These are phyloP conservation scores for Erebia aethiops DNA, from an alignment of 2,888 invertebrate species.

Conservation along the genomic window DNA sequence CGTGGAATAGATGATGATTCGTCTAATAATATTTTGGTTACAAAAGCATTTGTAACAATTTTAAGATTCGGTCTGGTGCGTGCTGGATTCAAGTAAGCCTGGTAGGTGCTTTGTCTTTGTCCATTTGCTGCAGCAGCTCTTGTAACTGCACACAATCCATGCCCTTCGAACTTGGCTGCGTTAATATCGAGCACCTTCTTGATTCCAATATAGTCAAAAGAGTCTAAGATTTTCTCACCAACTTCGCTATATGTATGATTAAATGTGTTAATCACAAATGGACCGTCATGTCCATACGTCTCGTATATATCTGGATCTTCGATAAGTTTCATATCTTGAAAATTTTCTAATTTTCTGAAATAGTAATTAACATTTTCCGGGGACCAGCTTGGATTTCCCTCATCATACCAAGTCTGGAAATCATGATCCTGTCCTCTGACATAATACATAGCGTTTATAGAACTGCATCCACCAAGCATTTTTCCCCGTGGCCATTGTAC, in stretches of 20 bases:
- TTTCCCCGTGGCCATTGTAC: conserved; percentile 84
- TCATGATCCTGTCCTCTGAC: conserved; percentile 76
- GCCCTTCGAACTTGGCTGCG: conserved; percentile 65
- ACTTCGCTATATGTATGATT: conserved; percentile 64
- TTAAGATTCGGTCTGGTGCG: conserved; percentile 58
- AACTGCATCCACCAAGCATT: conserved; percentile 82
- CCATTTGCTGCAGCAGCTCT: conserved; percentile 75
- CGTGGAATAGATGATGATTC: conserved; percentile 35
- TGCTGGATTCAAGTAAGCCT: conserved; percentile 66
- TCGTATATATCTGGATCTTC: conserved; percentile 45
- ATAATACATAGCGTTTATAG: conserved; percentile 83
- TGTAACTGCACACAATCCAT: conserved; percentile 41
- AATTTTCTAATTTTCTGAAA: conserved; percentile 79
- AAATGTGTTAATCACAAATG: conserved; percentile 68
- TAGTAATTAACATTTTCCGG: conserved; percentile 75
- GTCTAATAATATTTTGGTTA: conserved; percentile 76
- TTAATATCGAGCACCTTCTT: conserved; percentile 63
- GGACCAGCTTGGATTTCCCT: conserved; percentile 81
- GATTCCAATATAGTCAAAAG: conserved; percentile 74
- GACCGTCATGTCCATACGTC: conserved; percentile 70
- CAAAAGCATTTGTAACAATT: conserved; percentile 72
- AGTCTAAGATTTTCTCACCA: conserved; percentile 53
- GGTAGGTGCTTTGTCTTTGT: conserved; percentile 71
- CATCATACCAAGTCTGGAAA: conserved; percentile 77
- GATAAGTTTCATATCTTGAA: conserved; percentile 52